Percentiles rank a stretch among this genome's conserved stretches.
Evolutionary conservation across 2,888 invertebrate species (phyloP).

Genomic region (Phymatocera aterrima): DNA sequence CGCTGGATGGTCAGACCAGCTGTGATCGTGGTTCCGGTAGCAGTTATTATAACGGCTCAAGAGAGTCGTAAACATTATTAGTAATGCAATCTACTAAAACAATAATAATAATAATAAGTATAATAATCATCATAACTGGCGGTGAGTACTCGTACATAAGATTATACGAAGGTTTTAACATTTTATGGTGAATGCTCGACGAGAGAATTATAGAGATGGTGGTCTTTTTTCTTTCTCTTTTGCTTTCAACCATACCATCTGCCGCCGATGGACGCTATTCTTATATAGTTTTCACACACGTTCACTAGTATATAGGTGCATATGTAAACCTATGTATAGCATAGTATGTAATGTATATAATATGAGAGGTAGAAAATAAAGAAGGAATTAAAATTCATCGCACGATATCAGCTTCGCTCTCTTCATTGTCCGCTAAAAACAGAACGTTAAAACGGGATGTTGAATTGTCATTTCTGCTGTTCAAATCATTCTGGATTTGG

Average conservation of each 20-base stretch:
- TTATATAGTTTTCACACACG: not conserved
- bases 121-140: too few species aligned
- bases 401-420: not conserved
- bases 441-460: slow-evolving; percentile 9
- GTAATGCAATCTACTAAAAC: not conserved
- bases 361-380: not conserved
- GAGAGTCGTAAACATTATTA: slow-evolving; percentile 16
- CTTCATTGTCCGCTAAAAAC: not conserved
- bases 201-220: slow-evolving; percentile 11
- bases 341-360: not conserved
- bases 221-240: too few species aligned
- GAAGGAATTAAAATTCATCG: slow-evolving; percentile 11
- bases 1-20: slow-evolving; percentile 22
- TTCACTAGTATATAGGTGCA: not conserved
- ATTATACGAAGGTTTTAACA: not conserved
- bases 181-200: not conserved
- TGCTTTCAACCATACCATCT: not conserved
- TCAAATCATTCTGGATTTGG: not conserved
- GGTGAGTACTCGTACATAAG: not conserved
- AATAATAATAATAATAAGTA: slow-evolving; percentile 12
- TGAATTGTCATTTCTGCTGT: not conserved
- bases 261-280: not conserved
- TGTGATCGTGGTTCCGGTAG: slow-evolving; percentile 37
- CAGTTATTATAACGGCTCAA: slow-evolving; percentile 31
- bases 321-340: too few species aligned